Evolutionary conservation across 2,888 invertebrate species (phyloP), one percentile per base, ranked within the genome.

Genomic region (Dione juno): DNA sequence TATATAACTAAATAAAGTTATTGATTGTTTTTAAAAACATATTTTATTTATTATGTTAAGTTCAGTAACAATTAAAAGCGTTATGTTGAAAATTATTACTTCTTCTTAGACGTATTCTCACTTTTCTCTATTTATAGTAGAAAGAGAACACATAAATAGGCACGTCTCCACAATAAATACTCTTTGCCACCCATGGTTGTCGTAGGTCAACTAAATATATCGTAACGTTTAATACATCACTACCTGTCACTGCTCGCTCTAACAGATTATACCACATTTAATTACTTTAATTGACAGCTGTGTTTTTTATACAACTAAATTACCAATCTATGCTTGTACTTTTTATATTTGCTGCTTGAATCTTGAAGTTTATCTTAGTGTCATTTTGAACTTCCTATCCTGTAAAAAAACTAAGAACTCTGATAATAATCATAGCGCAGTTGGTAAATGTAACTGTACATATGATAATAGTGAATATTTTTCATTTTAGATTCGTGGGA

Each of bases 171-270:
- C 16, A 50, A 50, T 37, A 45, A 16, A 52, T 67, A 68, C 3
- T 75, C 72, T 70, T 70, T 73, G 70, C 21, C 50, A 14, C 28
- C 43, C 48, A 14, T 65, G 58, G 68, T 80, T 82, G 81, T 79
- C 78, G 81, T 82, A 84, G 82, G 81, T 81, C 82, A 72, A 75
- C 75, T 79, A 79, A 78, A 79, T 80, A 82, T 80, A 81, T 72
- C 74, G 69, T 71, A 69, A 67, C 40, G 11, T 68, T 68, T 52
- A 65, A 69, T 63, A 69, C 65, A 66, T 69, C 57, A 71, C 19
- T 57, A 69, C 69, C 68, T 76, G 77, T 75, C 78, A 71, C 37
- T 61, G 28, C 28, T 45, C 45, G 43, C 45, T n/a, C 14, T 64
- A 40, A 57, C 57, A 57, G 16, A 57, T 57, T 43, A 57, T 48